Base-by-base conservation (phyloP, 1,140 invertebrate genomes). In the Contarinia nasturtii region DNA sequence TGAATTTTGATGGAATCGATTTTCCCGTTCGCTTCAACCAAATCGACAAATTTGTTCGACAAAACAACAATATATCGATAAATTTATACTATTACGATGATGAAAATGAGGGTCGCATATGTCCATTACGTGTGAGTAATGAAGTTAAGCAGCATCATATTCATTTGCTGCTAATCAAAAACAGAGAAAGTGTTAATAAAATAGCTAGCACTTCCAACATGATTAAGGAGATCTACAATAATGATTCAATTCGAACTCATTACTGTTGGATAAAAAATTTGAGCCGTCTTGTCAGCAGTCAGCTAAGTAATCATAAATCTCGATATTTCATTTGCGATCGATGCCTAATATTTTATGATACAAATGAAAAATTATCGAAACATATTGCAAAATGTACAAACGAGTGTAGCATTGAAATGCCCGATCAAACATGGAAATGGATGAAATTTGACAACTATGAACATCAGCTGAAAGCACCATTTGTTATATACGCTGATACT, bases 401-500 rank as follows among this genome's bases (percentile, higher is more conserved):
- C 27, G 27, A 27, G 27, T 27, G 27, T 27, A 27, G 27, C 27
- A 27, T 27, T 27, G 27, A 27, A 27, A 27, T 27, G 27, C 27
- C 27, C 27, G 27, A 27, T 27, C 27, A 27, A 27, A 27, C 27
- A 27, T 27, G 27, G 27, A 27, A 27, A 27, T 27, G 27, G 27
- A 27, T 27, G 27, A 27, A 27, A 27, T 60, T 60, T 53, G 50
- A 52, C 40, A 55, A 61, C 52, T 50, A 48, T 50, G 18, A 45
- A 10, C 49, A 51, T 45, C 52, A 57, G 50, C 44, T 56, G 53
- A 52, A 51, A 44, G 50, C 53, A 45, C 54, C 56, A 19, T 58
- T 63, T 49, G 50, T 55, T 38, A 52, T 63, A 45, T 63, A 63
- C 50, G 57, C 54, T 22, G 57, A 64, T 55, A 55, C 61, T 41